Conservation (phyloP, 2,113 vertebrate genomes). For the Empidonax alnorum region DNA sequence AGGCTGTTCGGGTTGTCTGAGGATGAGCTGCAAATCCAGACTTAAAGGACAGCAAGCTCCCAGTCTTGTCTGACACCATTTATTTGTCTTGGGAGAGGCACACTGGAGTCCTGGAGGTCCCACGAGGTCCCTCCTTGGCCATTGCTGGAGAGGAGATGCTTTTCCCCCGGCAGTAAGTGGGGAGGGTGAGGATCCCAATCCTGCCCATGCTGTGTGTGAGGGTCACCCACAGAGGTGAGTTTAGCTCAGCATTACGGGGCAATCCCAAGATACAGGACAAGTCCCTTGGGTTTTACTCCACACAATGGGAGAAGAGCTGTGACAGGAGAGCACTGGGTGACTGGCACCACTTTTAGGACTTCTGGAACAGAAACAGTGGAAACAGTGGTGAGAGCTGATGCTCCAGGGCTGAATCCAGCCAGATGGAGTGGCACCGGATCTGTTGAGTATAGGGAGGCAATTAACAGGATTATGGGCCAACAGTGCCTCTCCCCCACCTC, state of each 20-base stretch:
- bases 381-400: background rate
- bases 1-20: background rate
- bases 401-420: rapidly evolving
- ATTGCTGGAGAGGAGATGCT: background rate
- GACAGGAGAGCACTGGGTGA: background rate
- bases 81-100: background rate
- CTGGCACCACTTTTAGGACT: background rate
- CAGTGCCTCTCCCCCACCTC: background rate
- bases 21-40: background rate
- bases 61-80: background rate
- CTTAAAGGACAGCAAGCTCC: background rate
- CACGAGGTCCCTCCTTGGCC: background rate
- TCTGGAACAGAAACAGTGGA: background rate
- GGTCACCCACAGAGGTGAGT: background rate
- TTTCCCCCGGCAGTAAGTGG: background rate
- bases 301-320: background rate
- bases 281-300: background rate
- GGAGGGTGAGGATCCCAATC: background rate
- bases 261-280: background rate
- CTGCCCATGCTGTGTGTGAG: rapidly evolving
- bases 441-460: background rate
- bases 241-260: background rate
- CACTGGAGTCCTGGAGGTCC: background rate
- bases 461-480: background rate
- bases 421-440: background rate